These are phyloP conservation scores for Cnemophilus loriae DNA, from an alignment of 2,113 vertebrate genomes.

Conservation along the genomic window DNA sequence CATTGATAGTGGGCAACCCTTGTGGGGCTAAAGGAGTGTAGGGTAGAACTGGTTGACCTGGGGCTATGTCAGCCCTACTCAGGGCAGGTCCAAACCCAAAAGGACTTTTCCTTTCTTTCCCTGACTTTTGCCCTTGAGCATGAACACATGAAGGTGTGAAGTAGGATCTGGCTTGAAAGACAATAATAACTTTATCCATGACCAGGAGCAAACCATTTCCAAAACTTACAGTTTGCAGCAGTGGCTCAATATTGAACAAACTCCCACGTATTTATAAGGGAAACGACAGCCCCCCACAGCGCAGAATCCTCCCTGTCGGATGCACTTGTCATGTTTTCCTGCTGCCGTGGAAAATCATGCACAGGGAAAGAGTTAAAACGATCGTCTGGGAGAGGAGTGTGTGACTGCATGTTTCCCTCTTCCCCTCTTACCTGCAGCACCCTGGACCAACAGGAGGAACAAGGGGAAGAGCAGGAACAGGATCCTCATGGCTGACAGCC, in stretches of 20 bases:
- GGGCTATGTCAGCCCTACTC: background rate
- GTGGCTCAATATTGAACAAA: background rate
- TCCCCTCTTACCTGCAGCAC: background rate
- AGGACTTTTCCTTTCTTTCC: background rate
- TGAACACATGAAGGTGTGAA: accelerated
- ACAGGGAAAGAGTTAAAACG: background rate
- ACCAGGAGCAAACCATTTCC: background rate
- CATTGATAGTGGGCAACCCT: background rate
- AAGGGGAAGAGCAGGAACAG: background rate
- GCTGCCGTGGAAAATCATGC: background rate
- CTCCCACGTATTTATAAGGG: background rate
- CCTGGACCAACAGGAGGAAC: background rate
- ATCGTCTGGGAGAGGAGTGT: background rate
- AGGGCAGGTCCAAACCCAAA: background rate
- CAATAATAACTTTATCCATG: background rate
- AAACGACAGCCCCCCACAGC: background rate
- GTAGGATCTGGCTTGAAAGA: background rate
- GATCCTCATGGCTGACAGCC: background rate
- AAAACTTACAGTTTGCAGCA: background rate
- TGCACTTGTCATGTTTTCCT: background rate
- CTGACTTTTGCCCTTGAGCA: background rate
- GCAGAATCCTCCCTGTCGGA: background rate
- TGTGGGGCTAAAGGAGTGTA: background rate
- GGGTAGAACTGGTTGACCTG: too few species aligned
- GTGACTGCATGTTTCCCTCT: too few species aligned